Evolutionary conservation across 2,113 vertebrate species (phyloP), one percentile per base, ranked within the genome.

Genomic region (Cisticola juncidis): DNA sequence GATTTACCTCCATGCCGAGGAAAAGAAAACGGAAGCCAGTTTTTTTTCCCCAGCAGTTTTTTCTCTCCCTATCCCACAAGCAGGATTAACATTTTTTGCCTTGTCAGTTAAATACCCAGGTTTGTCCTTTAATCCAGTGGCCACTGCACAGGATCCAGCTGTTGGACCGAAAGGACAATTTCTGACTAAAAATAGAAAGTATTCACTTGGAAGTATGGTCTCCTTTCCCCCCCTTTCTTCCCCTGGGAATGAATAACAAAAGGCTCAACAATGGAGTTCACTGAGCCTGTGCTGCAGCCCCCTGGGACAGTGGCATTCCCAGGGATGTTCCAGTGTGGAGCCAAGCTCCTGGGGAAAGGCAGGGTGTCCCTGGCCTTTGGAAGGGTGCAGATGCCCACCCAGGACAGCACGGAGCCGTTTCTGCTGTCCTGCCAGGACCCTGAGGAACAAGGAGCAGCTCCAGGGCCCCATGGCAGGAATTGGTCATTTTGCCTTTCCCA

Each of bases 1-100:
- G 72, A 91, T 95, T 96, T 97, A 95, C 90, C 86, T 88, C 88
- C 57, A 44, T n/a, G 81, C 81, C 35, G 51, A 90, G 90, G 40
- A 56, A 94, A 93, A 60, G 47, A 81, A 93, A 97, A 51, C 36
- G 31, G 38, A 66, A 87, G 62, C 66, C 0, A 15, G 9, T 51
- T 40, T 56, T 56, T 33, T 15, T 10, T 2, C 9, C 71, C 86
- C 36, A 4, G 71, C 42, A 29, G n/a, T 48, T 88, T 93, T 71
- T 47, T 8, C 57, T 22, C 76, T 60, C 60, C 1, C 0, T 31
- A 84, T 45, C 74, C 82, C 86, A 22, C 56, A 8, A 47, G 73
- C 28, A 54, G 91, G 81, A 84, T 93, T 66, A 58, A 45, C 26
- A 2, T 47, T 47, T 90, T 68, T 95, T 60, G 88, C 92, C 51